Base-by-base conservation (phyloP, 2,888 invertebrate genomes). In the Marasmarcha lunaedactyla region DNA sequence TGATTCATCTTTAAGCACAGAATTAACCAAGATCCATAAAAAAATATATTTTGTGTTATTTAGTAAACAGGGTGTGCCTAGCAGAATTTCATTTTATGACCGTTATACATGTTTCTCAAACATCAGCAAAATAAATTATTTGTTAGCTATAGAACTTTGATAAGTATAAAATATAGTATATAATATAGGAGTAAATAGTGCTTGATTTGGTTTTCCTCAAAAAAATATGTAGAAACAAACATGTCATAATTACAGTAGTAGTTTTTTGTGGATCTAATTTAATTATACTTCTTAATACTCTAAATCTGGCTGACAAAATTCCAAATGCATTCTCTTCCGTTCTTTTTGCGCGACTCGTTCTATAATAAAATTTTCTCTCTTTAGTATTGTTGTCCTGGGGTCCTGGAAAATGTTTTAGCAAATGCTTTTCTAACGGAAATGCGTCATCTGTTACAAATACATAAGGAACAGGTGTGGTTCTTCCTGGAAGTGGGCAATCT, bases 141-240 rank as follows among this genome's bases (percentile, higher is more conserved):
- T n/a, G n/a, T n/a, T n/a, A n/a, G n/a, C n/a, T n/a, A n/a, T n/a
- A n/a, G n/a, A n/a, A n/a, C n/a, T n/a, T n/a, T n/a, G n/a, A n/a
- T n/a, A n/a, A n/a, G n/a, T n/a, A n/a, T n/a, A n/a, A n/a, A n/a
- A n/a, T n/a, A n/a, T n/a, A n/a, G n/a, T n/a, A n/a, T n/a, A n/a
- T n/a, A n/a, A n/a, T n/a, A n/a, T n/a, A n/a, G 20, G 20, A 3
- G 20, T 20, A 20, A 20, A 20, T 20, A 20, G 20, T 33, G 33
- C 33, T 33, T 12, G 33, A 33, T 33, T 33, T 12, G 12, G 33
- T 33, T 33, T 33, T 33, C 38, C 42, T 42, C 30, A 45, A 7
- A 45, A 41, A 45, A 40, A 50, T 49, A 50, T 50, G 51, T 39
- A 49, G 47, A 33, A 47, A 46, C 42, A 50, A 45, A 39, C 49